Conservation (phyloP, 2,888 invertebrate species). For the Brassicogethes aeneus region DNA sequence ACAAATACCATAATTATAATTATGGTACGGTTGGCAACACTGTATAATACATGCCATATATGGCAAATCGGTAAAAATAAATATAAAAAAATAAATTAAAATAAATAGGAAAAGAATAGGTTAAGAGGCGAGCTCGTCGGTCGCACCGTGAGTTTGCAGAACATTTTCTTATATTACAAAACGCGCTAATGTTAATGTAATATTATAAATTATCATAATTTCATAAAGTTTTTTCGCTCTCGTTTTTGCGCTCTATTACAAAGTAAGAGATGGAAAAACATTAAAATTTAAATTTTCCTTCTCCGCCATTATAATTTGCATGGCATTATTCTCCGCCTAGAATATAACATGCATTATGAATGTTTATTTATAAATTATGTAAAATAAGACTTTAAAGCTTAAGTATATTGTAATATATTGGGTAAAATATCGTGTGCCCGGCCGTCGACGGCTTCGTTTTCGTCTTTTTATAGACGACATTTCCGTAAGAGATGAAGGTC, state of each 20-base stretch:
- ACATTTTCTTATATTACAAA: not conserved
- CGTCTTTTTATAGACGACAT: conserved; percentile 22
- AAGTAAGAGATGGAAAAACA: conserved; percentile 31
- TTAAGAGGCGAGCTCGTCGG: not conserved
- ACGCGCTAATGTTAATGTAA: conserved; percentile 2
- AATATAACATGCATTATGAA: conserved; percentile 41
- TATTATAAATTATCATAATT: conserved; percentile 16
- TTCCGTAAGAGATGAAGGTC: conserved; percentile 25
- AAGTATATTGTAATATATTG: conserved; percentile 37
- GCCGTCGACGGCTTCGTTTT: conserved; percentile 19
- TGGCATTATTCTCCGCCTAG: conserved; percentile 34
- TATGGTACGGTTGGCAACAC: too few species aligned
- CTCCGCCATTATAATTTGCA: conserved; percentile 36
- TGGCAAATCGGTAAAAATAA: too few species aligned
- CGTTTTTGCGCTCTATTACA: conserved; percentile 21
- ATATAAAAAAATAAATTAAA: too few species aligned
- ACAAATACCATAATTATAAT: too few species aligned
- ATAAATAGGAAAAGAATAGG: not conserved
- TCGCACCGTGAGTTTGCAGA: not conserved
- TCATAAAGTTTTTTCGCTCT: conserved; percentile 16
- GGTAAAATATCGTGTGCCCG: conserved; percentile 29
- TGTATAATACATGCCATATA: too few species aligned
- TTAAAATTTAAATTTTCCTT: conserved; percentile 37
- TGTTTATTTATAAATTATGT: conserved; percentile 44
- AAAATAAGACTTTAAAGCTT: conserved; percentile 37